Evolutionary conservation across 2,888 invertebrate genomes (phyloP).

Genomic region (Pheosia tremula): DNA sequence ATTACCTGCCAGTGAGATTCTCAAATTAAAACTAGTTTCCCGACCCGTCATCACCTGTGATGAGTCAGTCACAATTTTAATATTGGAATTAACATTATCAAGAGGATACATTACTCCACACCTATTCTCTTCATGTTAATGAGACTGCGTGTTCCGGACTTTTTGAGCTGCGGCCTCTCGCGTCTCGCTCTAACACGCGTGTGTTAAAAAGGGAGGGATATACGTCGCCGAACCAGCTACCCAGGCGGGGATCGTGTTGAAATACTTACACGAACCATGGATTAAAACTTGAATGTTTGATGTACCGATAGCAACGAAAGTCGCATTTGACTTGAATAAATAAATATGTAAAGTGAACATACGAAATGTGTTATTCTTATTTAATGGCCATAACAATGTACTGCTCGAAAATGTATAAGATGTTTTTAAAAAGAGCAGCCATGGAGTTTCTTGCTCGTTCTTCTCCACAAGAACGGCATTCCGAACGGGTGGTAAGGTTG

Average conservation of each 20-base stretch:
- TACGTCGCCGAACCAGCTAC: constrained; percentile 51
- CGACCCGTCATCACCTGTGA: constrained; percentile 14
- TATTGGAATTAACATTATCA: constrained; percentile 45
- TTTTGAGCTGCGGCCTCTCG: constrained; percentile 38
- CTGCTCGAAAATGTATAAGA: too few species aligned
- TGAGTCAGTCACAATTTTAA: constrained; percentile 34
- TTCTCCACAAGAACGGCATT: not conserved
- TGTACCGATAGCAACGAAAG: constrained; percentile 59
- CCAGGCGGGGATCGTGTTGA: constrained; percentile 62
- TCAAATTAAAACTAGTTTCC: not conserved
- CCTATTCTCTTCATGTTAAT: constrained; percentile 60
- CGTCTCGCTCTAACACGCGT: constrained; percentile 36
- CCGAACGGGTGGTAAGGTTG: too few species aligned
- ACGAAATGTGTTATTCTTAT: too few species aligned
- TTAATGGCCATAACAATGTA: too few species aligned
- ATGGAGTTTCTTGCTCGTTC: not conserved
- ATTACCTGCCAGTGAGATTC: not conserved
- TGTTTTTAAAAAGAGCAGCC: too few species aligned
- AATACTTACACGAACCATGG: constrained; percentile 77
- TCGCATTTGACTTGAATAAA: constrained; percentile 5
- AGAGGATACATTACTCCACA: constrained; percentile 55
- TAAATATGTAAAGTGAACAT: not conserved
- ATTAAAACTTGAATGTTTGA: constrained; percentile 73
- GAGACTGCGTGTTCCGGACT: constrained; percentile 42
- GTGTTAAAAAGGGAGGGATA: constrained; percentile 37